Conservation (phyloP, 2,888 invertebrate species). For the Mythimna vitellina region DNA sequence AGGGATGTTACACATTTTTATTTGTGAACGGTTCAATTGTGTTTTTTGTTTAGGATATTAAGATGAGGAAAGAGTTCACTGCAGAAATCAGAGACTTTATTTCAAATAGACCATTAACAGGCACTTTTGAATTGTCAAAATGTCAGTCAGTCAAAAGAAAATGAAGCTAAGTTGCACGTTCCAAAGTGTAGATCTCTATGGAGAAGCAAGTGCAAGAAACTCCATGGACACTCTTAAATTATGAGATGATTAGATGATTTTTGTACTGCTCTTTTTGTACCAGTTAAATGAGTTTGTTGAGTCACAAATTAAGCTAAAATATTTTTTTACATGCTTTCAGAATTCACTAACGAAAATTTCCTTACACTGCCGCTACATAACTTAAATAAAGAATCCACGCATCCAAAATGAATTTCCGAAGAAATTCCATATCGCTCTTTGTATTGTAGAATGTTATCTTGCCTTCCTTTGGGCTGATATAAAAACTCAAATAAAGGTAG, state of each 20-base stretch:
- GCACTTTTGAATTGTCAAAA: too few species aligned
- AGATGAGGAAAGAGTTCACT: neutral
- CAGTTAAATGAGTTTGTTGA: neutral
- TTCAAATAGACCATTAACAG: too few species aligned
- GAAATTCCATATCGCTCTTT: constrained; percentile 68
- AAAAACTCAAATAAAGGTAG: constrained; percentile 68
- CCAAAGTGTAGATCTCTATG: too few species aligned
- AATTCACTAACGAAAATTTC: constrained; percentile 52
- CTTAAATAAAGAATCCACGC: constrained; percentile 62
- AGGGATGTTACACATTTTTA: constrained; percentile 13
- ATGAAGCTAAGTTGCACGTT: too few species aligned
- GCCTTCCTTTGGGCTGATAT: constrained; percentile 60
- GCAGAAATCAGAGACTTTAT: too few species aligned
- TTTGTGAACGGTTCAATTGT: constrained; percentile 23
- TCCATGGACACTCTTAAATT: too few species aligned
- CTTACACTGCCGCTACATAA: constrained; percentile 53
- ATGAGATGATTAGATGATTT: too few species aligned
- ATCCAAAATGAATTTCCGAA: constrained; percentile 68
- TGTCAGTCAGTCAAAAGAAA: too few species aligned
- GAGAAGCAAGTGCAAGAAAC: too few species aligned
- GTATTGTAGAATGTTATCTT: constrained; percentile 71
- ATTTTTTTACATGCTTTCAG: constrained; percentile 27
- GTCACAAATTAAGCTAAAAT: constrained; percentile 10
- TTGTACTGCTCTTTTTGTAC: neutral
- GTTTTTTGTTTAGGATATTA: constrained; percentile 11